Evolutionary conservation across 2,797 vertebrate species (phyloP), one percentile per base, ranked within the genome.

Genomic region (Protonibea diacanthus): DNA sequence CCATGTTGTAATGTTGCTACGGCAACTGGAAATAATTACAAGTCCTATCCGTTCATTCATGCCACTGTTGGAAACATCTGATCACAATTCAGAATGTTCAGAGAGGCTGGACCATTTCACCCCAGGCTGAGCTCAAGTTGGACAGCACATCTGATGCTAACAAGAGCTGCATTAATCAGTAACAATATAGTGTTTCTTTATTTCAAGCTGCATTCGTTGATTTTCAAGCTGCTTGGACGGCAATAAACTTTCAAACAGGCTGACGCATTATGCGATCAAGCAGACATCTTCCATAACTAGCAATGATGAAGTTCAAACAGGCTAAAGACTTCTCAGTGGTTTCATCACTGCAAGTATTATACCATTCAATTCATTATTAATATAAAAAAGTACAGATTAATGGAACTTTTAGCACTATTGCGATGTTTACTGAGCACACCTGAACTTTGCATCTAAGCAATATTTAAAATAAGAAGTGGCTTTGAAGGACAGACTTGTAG

Each of bases 11-110:
- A 55, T 23, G 91, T 94, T 94, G 86, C 92, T 76, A 88, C 45
- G 71, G 85, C 79, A 91, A 93, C 93, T 86, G 88, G 90, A 93
- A 94, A 93, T 85, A 79, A 91, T 89, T 87, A 91, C 71, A 88
- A 71, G 73, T 5, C 78, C 45, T 38, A 51, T 83, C 63, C 63
- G 71, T 79, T 75, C 63, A 80, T 76, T 85, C 69, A 82, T 82
- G 74, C 83, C 76, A 76, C 72, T 56, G 77, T 81, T 74, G 80
- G 87, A 92, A 91, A 91, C 88, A 90, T 86, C 68, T 83, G 84
- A 89, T 89, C 83, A 88, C 63, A 76, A 84, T 86, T 80, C 63
- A 74, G 59, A 82, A 42, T 42, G 67, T 82, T 67, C 74, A 65
- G n/a, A 78, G 52, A 60, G 71, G 29, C 55, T 29, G 44, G 52